Conservation (phyloP, 2,113 vertebrate genomes). For the Pteruthius melanotis region DNA sequence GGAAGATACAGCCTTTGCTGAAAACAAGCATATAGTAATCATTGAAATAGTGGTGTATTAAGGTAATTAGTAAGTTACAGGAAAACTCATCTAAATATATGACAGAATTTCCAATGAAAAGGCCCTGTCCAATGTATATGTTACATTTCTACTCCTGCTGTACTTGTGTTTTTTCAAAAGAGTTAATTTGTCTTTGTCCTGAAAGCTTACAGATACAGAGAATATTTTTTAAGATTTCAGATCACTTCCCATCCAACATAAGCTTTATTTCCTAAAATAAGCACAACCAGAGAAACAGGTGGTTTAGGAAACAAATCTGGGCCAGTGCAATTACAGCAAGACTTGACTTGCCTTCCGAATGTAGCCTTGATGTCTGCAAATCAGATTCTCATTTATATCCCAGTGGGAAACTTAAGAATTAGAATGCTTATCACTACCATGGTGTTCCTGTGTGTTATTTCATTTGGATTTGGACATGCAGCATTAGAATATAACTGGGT, state of each 20-base stretch:
- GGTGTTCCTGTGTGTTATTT: neutral
- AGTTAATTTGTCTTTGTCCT: neutral
- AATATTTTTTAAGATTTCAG: constrained; percentile 27
- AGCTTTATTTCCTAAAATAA: constrained; percentile 4
- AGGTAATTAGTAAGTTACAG: neutral
- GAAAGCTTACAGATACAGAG: neutral
- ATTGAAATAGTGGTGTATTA: neutral
- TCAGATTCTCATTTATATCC: constrained; percentile 10
- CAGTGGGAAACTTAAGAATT: constrained; percentile 9
- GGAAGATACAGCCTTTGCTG: neutral
- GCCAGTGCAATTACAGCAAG: neutral
- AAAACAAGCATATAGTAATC: neutral
- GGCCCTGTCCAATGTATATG: neutral
- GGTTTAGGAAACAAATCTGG: constrained; percentile 6
- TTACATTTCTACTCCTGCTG: neutral
- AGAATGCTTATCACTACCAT: neutral
- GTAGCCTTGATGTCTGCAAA: neutral
- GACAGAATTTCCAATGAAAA: neutral
- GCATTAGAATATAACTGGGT: neutral
- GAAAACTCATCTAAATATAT: neutral
- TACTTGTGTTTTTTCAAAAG: neutral
- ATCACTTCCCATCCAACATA: neutral
- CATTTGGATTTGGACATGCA: neutral
- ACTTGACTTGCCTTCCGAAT: neutral
- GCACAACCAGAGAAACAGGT: neutral